A percentile compares a stretch with the other conserved stretches of the same genome.
phyloP scores from a whole-genome alignment of 2,888 invertebrate species.

The Trichopria drosophilae region DNA sequence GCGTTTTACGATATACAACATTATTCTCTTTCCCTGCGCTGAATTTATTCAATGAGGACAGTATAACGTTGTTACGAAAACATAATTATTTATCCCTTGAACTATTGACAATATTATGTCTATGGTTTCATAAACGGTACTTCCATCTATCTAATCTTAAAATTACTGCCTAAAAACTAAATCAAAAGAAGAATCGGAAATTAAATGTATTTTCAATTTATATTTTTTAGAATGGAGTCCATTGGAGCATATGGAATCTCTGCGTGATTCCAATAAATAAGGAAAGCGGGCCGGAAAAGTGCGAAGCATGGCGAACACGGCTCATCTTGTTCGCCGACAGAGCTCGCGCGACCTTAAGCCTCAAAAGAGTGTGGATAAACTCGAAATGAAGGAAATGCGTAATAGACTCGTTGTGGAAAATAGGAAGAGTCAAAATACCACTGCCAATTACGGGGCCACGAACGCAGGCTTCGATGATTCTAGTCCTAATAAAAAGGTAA shows the following conservation, averaged over 20 bases:
- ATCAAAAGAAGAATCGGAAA: neutral
- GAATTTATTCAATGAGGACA: too few relatives aligned
- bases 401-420: slow-evolving; percentile 80
- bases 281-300: too few relatives aligned
- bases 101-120: too few relatives aligned
- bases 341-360: slow-evolving; percentile 81
- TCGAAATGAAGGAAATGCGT: slow-evolving; percentile 84
- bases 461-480: slow-evolving; percentile 79
- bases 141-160: too few relatives aligned
- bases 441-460: slow-evolving; percentile 80
- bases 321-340: slow-evolving; percentile 84
- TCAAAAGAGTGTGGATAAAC: slow-evolving; percentile 79
- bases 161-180: too few relatives aligned
- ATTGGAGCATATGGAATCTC: slow-evolving; percentile 38
- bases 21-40: too few relatives aligned
- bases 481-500: slow-evolving; percentile 62
- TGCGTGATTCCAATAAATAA: slow-evolving; percentile 44
- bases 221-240: slow-evolving; percentile 52
- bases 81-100: too few relatives aligned
- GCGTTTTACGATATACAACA: too few relatives aligned
- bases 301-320: slow-evolving; percentile 81
- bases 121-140: too few relatives aligned
- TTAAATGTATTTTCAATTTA: neutral
- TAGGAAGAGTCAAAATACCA: slow-evolving; percentile 58
- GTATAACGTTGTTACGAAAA: too few relatives aligned